These are phyloP conservation scores for Matsumurasca onukii DNA, from an alignment of 1,140 invertebrate species.

Conservation along the genomic window DNA sequence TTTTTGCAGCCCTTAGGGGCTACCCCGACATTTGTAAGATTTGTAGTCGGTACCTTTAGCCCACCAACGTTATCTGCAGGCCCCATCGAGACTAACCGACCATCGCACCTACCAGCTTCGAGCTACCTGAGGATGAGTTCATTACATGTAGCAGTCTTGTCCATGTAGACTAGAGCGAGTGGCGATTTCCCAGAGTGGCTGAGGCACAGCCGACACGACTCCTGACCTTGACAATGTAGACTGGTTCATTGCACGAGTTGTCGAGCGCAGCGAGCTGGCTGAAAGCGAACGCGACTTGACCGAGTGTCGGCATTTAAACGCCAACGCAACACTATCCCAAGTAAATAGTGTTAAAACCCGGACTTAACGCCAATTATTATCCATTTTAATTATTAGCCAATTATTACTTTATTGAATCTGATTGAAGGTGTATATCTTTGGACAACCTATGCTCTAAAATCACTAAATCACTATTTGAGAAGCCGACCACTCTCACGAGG, in stretches of 20 bases:
- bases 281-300: not conserved
- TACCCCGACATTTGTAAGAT: constrained; percentile 4
- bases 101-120: not conserved
- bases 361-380: too few species aligned
- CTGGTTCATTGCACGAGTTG: not conserved
- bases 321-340: too few species aligned
- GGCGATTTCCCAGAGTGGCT: not conserved
- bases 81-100: not conserved
- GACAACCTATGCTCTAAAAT: too few species aligned
- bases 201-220: not conserved
- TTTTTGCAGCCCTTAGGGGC: constrained; percentile 4
- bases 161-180: not conserved
- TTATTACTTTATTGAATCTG: too few species aligned
- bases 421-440: too few species aligned
- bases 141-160: too few species aligned
- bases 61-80: not conserved
- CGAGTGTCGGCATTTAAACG: not conserved
- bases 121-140: too few species aligned
- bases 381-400: too few species aligned
- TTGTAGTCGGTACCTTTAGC: not conserved
- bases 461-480: too few species aligned
- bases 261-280: not conserved
- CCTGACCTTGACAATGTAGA: not conserved
- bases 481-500: too few species aligned
- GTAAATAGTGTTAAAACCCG: too few species aligned